These are phyloP conservation scores for Hemithea aestivaria DNA, from an alignment of 2,888 invertebrate genomes.

Conservation along the genomic window DNA sequence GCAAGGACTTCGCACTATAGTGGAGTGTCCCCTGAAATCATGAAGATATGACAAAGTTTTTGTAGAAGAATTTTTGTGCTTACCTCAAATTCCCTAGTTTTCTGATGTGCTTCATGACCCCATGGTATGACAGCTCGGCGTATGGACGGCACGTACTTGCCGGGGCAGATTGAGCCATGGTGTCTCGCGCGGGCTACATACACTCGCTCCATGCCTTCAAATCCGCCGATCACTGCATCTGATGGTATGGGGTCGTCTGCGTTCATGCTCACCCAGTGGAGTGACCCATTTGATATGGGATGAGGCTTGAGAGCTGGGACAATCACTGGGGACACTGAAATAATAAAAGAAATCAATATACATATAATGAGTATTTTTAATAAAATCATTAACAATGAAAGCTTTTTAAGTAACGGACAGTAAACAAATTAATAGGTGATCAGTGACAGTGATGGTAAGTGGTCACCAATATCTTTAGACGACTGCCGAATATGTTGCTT, in stretches of 20 bases:
- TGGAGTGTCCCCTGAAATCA: no score
- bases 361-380: no score
- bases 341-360: no score
- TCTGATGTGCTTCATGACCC: constrained; percentile 10
- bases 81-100: constrained; percentile 18
- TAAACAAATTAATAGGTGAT: no score
- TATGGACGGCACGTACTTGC: constrained; percentile 22
- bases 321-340: constrained; percentile 6
- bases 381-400: no score
- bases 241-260: constrained; percentile 1
- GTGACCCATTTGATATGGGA: constrained; percentile 1
- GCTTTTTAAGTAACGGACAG: no score
- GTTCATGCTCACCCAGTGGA: constrained; percentile 12
- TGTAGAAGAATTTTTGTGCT: no score
- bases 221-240: constrained; percentile 17
- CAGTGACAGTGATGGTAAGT: no score
- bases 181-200: constrained; percentile 20
- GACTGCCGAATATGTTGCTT: no score
- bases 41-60: no score
- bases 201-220: constrained; percentile 16
- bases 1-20: no score
- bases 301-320: neutral
- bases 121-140: constrained; percentile 11
- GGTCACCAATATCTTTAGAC: no score
- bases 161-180: constrained; percentile 12